Base-by-base conservation (phyloP, 2,113 vertebrate species). In the Tiliqua scincoides region DNA sequence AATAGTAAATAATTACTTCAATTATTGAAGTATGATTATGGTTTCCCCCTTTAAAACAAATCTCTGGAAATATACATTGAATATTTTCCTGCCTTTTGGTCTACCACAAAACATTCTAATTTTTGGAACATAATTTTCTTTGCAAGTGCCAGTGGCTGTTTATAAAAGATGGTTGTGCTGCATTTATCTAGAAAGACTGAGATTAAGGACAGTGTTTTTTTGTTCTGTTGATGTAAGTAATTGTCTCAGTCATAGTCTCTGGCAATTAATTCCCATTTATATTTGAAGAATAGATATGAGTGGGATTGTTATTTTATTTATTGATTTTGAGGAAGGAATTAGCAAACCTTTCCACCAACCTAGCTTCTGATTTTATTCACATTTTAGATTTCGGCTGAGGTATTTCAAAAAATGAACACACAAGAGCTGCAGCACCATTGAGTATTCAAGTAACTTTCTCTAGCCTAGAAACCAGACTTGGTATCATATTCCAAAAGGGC, bases 401-500 rank as follows among this genome's bases (percentile, higher is more conserved):
- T 78, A 85, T 80, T 83, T 89, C 43, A 85, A 86, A 82, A 87
- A 77, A 10, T 75, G 27, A 73, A 3, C 83, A 85, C 85, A 18
- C 77, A 10, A 83, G 88, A 79, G 72, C 86, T 88, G 84, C 84
- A 86, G 70, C 21, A 40, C 81, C 87, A 87, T 83, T 92, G 87
- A 85, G 79, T 91, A 95, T 92, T 86, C 89, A 88, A 89, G 85
- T 73, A 91, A 89, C 92, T 94, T 85, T 85, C 88, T 91, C 83
- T 92, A 52, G 86, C 90, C 91, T 83, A 90, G 87, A 91, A 94
- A 88, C 82, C 83, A 79, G 89, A 93, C 79, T 88, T 0, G 1
- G 93, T 91, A 93, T 94, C 91, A 84, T 88, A 91, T 93, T 93
- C 93, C 91, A 93, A 85, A 91, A 92, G 91, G 85, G 87, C 89